phyloP scores from a whole-genome alignment of 37 sponge, comb jelly and placozoan genomes.

The Bolinopsis microptera region DNA sequence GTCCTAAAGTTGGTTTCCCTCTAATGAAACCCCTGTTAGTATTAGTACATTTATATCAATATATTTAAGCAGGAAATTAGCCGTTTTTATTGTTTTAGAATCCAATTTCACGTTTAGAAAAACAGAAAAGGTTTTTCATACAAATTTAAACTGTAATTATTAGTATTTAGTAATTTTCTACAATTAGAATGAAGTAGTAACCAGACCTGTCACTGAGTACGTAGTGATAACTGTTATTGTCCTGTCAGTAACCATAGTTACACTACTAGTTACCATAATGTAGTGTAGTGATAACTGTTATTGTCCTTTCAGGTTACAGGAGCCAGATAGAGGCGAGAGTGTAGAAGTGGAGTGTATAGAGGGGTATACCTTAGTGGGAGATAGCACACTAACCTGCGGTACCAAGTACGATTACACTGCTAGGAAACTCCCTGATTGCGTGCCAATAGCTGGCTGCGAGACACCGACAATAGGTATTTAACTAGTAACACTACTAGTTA shows the following conservation, averaged over 20 bases:
- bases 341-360: constrained; percentile 24
- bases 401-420: not conserved
- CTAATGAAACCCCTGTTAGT: constrained; percentile 30
- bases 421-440: not conserved
- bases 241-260: too few relatives aligned
- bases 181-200: too few relatives aligned
- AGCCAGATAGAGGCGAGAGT: not conserved
- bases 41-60: not conserved
- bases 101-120: too few relatives aligned
- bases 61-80: too few relatives aligned
- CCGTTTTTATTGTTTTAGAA: too few relatives aligned
- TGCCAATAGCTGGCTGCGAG: not conserved
- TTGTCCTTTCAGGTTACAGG: not conserved
- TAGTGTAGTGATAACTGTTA: too few relatives aligned
- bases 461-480: not conserved
- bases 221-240: too few relatives aligned
- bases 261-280: too few relatives aligned
- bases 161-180: too few relatives aligned
- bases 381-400: not conserved
- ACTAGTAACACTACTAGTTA: not conserved
- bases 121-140: too few relatives aligned
- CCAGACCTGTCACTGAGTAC: too few relatives aligned
- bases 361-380: not conserved
- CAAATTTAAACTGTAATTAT: too few relatives aligned
- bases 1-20: constrained; percentile 20